Evolutionary conservation across 2,888 invertebrate species (phyloP).

Genomic region (Auanema freiburgensis): DNA sequence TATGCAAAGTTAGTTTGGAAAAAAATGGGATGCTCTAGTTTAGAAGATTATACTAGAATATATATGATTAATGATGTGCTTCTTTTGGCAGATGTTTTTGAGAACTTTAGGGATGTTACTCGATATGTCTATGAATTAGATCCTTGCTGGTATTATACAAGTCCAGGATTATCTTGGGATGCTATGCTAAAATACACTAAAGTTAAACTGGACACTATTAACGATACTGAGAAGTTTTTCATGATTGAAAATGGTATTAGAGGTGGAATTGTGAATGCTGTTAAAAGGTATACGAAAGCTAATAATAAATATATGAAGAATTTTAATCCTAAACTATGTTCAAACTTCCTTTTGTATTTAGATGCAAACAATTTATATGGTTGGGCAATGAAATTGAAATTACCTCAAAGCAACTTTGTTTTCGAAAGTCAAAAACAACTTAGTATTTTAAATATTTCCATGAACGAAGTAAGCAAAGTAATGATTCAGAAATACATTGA

Average conservation of each 20-base stretch:
- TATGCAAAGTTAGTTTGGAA: slow-evolving; percentile 47
- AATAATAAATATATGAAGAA: slow-evolving; percentile 26
- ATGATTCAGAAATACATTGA: slow-evolving; percentile 6
- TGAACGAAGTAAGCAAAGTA: slow-evolving; percentile 15
- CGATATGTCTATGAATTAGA: slow-evolving; percentile 55
- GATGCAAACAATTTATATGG: slow-evolving; percentile 50
- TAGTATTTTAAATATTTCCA: slow-evolving; percentile 9
- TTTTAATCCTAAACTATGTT: slow-evolving; percentile 29
- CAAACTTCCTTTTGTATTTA: slow-evolving; percentile 35
- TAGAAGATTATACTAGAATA: too few species aligned
- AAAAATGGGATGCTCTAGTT: slow-evolving; percentile 42
- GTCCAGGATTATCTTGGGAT: slow-evolving; percentile 58
- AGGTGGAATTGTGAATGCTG: too few species aligned
- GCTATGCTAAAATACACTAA: slow-evolving; percentile 53
- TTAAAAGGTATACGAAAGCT: too few species aligned
- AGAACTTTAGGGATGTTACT: too few species aligned
- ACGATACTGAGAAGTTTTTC: slow-evolving; percentile 49
- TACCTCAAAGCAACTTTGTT: slow-evolving; percentile 47
- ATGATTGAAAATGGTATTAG: slow-evolving; percentile 44
- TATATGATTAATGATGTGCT: not conserved
- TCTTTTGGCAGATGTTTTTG: not conserved
- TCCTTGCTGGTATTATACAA: too few species aligned
- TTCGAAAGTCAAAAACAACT: slow-evolving; percentile 31
- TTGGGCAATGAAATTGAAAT: slow-evolving; percentile 47
- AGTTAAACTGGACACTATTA: slow-evolving; percentile 48